phyloP scores from a whole-genome alignment of 2,888 invertebrate genomes.

The Gari tellinella region DNA sequence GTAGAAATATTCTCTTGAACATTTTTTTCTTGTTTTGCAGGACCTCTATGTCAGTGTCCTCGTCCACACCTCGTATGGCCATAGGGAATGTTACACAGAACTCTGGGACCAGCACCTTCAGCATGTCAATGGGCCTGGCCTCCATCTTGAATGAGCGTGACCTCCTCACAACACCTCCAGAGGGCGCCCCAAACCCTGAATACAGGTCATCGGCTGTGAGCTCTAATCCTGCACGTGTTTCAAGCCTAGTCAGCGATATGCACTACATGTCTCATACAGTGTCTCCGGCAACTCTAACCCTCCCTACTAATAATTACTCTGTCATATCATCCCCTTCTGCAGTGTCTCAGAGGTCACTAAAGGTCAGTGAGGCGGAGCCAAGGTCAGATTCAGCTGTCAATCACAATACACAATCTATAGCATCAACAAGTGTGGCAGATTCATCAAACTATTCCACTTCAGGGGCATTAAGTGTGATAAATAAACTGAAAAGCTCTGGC shows the following conservation, averaged over 20 bases:
- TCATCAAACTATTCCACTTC: constrained; percentile 27
- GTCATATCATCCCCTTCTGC: constrained; percentile 40
- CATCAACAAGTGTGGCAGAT: constrained; percentile 8
- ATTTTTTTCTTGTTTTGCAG: constrained; percentile 38
- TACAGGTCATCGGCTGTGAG: constrained; percentile 11
- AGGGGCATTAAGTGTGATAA: constrained; percentile 62
- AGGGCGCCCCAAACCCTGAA: constrained; percentile 24
- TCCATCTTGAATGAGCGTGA: constrained; percentile 92
- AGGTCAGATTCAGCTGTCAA: not conserved
- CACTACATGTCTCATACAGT: constrained; percentile 44
- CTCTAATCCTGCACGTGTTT: constrained; percentile 52
- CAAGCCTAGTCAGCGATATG: constrained; percentile 52
- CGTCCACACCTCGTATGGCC: constrained; percentile 58
- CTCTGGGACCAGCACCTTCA: constrained; percentile 87
- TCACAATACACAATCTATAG: not conserved
- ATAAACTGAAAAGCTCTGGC: constrained; percentile 72
- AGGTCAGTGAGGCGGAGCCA: not conserved
- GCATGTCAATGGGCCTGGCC: constrained; percentile 90
- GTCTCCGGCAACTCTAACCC: constrained; percentile 37
- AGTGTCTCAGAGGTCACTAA: constrained; percentile 11
- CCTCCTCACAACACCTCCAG: constrained; percentile 82
- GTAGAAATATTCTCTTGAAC: no score
- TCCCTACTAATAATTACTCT: constrained; percentile 48
- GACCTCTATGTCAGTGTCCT: constrained; percentile 24
- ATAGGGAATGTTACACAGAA: constrained; percentile 10